Percentiles rank a stretch among this genome's conserved stretches.
phyloP scores from a whole-genome alignment of 2,113 vertebrate species.

The Alectura lathami region DNA sequence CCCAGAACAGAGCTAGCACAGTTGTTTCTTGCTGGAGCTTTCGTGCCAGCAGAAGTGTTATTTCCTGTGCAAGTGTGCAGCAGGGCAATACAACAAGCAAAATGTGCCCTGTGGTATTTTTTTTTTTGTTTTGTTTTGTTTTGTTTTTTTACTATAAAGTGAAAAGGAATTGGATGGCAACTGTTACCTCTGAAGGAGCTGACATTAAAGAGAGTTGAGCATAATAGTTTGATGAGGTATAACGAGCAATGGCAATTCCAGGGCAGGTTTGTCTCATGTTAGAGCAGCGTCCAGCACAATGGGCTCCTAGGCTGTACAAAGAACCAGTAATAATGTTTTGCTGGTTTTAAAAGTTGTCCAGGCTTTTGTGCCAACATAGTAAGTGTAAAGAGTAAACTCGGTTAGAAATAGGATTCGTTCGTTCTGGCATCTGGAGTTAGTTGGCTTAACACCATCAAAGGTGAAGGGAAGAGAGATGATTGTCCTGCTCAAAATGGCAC shows the following conservation, averaged over 20 bases:
- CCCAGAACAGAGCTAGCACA: background rate
- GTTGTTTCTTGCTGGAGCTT: background rate
- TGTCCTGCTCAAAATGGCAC: background rate
- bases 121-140: background rate
- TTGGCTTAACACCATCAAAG: background rate
- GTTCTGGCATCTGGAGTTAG: background rate
- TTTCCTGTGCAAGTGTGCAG: background rate
- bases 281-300: background rate
- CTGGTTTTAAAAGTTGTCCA: background rate
- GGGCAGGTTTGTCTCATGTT: background rate
- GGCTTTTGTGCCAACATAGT: background rate
- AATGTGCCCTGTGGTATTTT: fast-evolving
- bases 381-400: background rate
- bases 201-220: background rate
- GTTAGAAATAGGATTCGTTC: background rate
- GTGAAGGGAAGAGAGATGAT: background rate
- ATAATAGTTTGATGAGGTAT: background rate
- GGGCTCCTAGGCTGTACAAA: background rate
- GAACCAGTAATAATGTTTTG: background rate
- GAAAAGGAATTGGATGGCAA: background rate
- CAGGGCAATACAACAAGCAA: background rate
- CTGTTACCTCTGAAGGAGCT: fast-evolving
- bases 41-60: background rate
- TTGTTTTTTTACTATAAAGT: background rate
- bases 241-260: background rate